A percentile compares a stretch with the other conserved stretches of the same genome.
Conservation (phyloP, 1,140 invertebrate species). For the Zeugodacus cucurbitae region DNA sequence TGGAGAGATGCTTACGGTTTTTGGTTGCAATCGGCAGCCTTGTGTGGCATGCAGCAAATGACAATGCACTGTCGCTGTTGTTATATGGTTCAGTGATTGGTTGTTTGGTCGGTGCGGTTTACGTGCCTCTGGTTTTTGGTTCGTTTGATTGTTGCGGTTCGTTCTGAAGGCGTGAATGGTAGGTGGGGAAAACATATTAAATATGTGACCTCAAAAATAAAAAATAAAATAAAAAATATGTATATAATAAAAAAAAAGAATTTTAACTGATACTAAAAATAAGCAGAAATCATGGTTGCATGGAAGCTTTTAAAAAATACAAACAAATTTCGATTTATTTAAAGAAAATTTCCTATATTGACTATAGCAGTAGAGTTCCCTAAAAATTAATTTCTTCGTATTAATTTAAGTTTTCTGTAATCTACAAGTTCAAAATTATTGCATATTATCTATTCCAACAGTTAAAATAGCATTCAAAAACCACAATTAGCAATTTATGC, state of each 20-base stretch:
- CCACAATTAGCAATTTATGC: no score
- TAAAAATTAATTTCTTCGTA: no score
- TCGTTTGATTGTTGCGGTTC: conserved; percentile 9
- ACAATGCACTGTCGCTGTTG: background rate
- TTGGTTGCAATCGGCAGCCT: background rate
- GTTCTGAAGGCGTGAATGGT: background rate
- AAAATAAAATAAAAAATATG: background rate
- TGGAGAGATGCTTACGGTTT: background rate
- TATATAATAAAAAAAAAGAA: background rate
- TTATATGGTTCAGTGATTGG: conserved; percentile 37
- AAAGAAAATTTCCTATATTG: no score
- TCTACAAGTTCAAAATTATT: no score
- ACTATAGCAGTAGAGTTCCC: no score
- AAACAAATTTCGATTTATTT: no score
- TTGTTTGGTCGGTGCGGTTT: conserved; percentile 19
- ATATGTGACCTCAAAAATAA: background rate
- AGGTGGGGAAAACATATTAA: conserved; percentile 4
- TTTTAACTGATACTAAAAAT: background rate
- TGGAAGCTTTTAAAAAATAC: no score
- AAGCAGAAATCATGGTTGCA: no score
- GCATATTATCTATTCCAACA: no score
- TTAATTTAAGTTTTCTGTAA: no score
- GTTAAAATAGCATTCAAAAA: no score
- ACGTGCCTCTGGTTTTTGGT: background rate
- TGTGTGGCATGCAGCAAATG: conserved; percentile 20